Conservation (phyloP, 2,113 vertebrate species). For the Cygnus atratus region DNA sequence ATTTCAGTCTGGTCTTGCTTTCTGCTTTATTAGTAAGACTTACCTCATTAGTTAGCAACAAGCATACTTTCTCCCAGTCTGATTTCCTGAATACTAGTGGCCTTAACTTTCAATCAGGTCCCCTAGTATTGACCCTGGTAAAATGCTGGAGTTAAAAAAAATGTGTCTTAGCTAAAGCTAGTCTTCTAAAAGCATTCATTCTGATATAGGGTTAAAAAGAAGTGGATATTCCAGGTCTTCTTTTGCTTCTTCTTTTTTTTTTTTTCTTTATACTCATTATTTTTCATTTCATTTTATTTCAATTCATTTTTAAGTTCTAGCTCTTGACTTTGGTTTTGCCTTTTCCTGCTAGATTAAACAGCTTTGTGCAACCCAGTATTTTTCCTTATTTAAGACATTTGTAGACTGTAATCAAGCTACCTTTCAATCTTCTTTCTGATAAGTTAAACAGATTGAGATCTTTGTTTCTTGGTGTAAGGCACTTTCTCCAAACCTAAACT, state of each 20-base stretch:
- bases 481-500: neutral
- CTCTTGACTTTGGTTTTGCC: neutral
- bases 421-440: neutral
- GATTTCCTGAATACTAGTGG: neutral
- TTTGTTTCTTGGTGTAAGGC: neutral
- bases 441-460: neutral
- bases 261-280: neutral
- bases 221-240: fast-evolving
- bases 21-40: neutral
- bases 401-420: neutral
- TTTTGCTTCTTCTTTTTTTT: neutral
- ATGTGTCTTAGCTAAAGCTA: neutral
- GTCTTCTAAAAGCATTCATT: neutral
- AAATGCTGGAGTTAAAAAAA: neutral
- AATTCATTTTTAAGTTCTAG: neutral
- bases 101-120: neutral
- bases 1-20: neutral
- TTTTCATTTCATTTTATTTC: neutral
- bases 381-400: neutral
- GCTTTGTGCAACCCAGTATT: neutral
- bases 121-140: neutral
- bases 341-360: neutral
- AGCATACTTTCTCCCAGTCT: neutral
- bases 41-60: neutral
- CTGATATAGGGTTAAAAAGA: neutral